A percentile compares a stretch with the other conserved stretches of the same genome.
Evolutionary conservation across 2,797 vertebrate genomes (phyloP).

Genomic region (Rhynchotus rufescens): DNA sequence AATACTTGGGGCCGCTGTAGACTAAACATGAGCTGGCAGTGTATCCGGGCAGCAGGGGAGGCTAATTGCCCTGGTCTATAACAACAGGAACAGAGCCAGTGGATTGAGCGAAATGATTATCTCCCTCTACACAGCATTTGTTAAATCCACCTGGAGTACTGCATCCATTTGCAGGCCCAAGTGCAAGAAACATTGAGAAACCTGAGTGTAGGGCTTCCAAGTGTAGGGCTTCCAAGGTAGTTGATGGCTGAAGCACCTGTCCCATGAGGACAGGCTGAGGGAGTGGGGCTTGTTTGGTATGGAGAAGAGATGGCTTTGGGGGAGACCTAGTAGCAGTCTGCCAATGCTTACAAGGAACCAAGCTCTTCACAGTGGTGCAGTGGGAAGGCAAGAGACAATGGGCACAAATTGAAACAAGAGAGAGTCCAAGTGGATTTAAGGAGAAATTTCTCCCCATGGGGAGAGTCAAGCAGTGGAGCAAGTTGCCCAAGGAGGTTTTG

Average conservation of each 20-base stretch:
- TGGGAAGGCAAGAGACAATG: not conserved
- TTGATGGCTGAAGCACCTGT: not conserved
- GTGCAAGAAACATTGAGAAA: not conserved
- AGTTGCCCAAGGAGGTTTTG: not conserved
- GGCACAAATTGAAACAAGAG: not conserved
- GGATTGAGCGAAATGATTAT: not conserved
- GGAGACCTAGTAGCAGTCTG: not conserved
- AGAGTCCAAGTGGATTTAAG: not conserved
- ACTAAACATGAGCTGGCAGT: not conserved
- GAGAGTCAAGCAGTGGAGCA: not conserved
- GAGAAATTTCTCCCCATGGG: not conserved
- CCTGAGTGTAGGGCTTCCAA: not conserved
- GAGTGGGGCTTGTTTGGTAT: not conserved
- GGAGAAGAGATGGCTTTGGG: not conserved
- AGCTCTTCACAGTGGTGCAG: not conserved
- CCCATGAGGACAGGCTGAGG: not conserved
- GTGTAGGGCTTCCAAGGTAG: not conserved
- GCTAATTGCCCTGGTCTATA: not conserved
- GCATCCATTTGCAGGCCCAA: not conserved
- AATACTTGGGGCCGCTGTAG: too few relatives aligned
- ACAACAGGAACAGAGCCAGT: not conserved
- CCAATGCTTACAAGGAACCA: not conserved
- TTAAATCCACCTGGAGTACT: not conserved
- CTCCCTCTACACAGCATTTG: not conserved
- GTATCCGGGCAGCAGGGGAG: not conserved